These are phyloP conservation scores for Adrianichthys oophorus DNA, from an alignment of 2,797 vertebrate species.

Conservation along the genomic window DNA sequence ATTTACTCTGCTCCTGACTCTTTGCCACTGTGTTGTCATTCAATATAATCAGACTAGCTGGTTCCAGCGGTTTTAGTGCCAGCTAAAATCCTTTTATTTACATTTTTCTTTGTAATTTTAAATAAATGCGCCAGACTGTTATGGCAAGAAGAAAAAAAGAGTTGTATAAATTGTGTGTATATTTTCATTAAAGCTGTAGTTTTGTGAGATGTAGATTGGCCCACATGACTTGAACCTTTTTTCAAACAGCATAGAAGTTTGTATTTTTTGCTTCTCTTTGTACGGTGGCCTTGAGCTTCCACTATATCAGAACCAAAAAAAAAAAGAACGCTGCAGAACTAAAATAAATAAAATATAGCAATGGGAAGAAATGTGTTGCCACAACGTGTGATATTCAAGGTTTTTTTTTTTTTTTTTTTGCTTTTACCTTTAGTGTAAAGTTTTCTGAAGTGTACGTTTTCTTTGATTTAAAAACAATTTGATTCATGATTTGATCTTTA, in stretches of 20 bases:
- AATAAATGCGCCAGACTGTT: conserved; percentile 34
- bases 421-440: background rate
- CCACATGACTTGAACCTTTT: conserved; percentile 4
- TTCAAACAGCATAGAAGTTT: background rate
- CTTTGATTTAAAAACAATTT: background rate
- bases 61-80: conserved; percentile 6
- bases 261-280: conserved; percentile 1
- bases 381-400: background rate
- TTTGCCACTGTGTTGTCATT: background rate
- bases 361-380: background rate
- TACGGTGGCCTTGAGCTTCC: conserved; percentile 1
- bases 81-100: background rate
- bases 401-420: background rate
- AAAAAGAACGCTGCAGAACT: too few relatives aligned
- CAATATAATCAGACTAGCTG: background rate
- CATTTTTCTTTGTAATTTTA: conserved; percentile 1
- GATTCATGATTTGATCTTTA: background rate
- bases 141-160: conserved; percentile 46
- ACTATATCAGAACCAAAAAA: background rate
- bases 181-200: conserved; percentile 46
- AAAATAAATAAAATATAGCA: background rate
- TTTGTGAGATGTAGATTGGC: conserved; percentile 38
- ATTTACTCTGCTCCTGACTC: background rate
- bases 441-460: background rate
- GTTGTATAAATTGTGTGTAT: conserved; percentile 57